Conservation (phyloP, 2,797 vertebrate genomes). For the Leuciscus waleckii region DNA sequence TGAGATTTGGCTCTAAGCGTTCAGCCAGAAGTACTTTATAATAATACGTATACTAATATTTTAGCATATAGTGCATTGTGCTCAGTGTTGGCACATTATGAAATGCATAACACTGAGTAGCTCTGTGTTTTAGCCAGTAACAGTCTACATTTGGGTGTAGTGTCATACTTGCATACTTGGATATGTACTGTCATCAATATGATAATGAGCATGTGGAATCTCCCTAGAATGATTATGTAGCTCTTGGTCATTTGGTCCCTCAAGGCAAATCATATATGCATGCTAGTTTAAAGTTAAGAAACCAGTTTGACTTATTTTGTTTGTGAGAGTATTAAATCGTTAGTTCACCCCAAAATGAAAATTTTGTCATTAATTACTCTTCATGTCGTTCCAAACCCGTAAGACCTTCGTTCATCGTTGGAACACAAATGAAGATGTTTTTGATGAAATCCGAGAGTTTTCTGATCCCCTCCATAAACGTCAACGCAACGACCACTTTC, state of each 20-base stretch:
- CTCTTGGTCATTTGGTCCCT: slow-evolving; percentile 2
- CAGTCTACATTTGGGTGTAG: neutral
- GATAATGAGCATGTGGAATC: neutral
- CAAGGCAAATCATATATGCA: neutral
- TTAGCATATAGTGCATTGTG: neutral
- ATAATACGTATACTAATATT: neutral
- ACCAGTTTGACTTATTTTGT: neutral
- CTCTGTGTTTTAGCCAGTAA: neutral
- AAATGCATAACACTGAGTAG: neutral
- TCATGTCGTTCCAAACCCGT: too few relatives aligned
- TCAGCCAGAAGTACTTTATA: too few relatives aligned
- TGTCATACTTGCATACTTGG: neutral
- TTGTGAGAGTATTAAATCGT: neutral
- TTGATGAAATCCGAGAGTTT: too few relatives aligned
- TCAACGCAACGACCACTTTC: too few relatives aligned
- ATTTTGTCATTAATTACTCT: too few relatives aligned
- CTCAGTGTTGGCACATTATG: neutral
- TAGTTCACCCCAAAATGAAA: too few relatives aligned
- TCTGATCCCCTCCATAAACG: too few relatives aligned
- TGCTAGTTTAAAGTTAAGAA: neutral
- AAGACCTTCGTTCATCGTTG: too few relatives aligned
- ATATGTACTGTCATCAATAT: neutral
- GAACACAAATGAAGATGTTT: too few relatives aligned
- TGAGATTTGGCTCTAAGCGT: neutral
- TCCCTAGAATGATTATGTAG: neutral